Evolutionary conservation across 2,888 invertebrate genomes (phyloP), one percentile per base, ranked within the genome.

Genomic region (Allophyes oxyacanthae): DNA sequence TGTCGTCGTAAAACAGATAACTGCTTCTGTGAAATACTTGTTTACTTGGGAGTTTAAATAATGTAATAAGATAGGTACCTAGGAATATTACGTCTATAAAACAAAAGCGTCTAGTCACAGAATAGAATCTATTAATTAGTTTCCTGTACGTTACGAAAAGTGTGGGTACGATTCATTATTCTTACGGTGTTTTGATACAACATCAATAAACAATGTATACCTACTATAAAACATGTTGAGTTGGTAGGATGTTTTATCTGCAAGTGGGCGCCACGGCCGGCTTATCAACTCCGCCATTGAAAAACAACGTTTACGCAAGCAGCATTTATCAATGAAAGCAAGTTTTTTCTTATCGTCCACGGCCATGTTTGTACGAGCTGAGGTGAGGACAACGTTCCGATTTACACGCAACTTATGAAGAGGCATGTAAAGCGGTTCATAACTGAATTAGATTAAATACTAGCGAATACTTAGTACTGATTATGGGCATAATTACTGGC

Each of bases 251-350:
- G 36, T 36, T 14, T 64, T 82, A 81, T 85, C 77, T 76, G 67
- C 69, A 70, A 77, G 67, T 78, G 60, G 80, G 80, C 78, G 78
- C 79, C 79, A 66, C 37, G 14, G 34, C 30, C 64, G 59, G 67
- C 78, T 88, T 87, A 89, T 89, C 87, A 81, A 72, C 72, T 55
- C 65, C 70, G 79, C 80, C 83, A 86, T 86, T 88, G 84, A 86
- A 88, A 84, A 89, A 87, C 86, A 89, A 82, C 75, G 78, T 84
- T 87, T 88, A 88, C 88, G 87, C 88, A 88, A 88, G 80, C 81
- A 81, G 53, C 65, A 78, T 87, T 87, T 89, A 88, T 89, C 88
- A 90, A 88, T 90, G 89, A 85, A 88, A 83, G 84, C 82, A 78
- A 84, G 83, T 86, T 85, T 84, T 81, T 85, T 76, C 75, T 87